phyloP scores from a whole-genome alignment of 2,888 invertebrate genomes.

The Caenorhabditis imperialis region DNA sequence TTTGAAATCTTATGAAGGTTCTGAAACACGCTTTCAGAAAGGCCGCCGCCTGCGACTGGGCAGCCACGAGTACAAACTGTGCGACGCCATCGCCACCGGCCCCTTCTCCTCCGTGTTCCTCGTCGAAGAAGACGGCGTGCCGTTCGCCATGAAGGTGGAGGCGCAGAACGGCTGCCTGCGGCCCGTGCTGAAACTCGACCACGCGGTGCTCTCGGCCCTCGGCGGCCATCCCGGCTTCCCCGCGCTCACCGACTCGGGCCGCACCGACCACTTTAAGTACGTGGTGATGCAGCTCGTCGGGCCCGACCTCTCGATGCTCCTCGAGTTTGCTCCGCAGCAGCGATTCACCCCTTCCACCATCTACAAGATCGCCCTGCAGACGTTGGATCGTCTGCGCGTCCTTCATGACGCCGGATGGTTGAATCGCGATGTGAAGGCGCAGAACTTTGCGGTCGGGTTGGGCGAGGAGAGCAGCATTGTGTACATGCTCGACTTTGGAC shows the following conservation, averaged over 20 bases:
- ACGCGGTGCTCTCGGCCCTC: constrained; percentile 35
- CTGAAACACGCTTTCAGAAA: constrained; percentile 10
- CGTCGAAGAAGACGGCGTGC: constrained; percentile 44
- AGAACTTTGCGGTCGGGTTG: constrained; percentile 71
- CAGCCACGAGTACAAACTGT: constrained; percentile 33
- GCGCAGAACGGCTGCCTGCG: constrained; percentile 32
- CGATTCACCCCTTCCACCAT: constrained; percentile 65
- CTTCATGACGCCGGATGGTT: constrained; percentile 68
- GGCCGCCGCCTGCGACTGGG: constrained; percentile 13
- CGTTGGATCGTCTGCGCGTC: constrained; percentile 64
- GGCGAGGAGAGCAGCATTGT: constrained; percentile 60
- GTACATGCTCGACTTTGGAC: constrained; percentile 73
- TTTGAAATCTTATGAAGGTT: no score
- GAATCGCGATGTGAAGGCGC: constrained; percentile 69
- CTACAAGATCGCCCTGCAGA: constrained; percentile 63
- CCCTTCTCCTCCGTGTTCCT: constrained; percentile 53
- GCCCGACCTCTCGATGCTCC: constrained; percentile 47
- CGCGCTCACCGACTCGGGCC: constrained; percentile 53
- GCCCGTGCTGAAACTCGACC: constrained; percentile 35
- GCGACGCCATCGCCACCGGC: constrained; percentile 37
- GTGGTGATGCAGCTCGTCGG: constrained; percentile 68
- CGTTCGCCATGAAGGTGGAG: constrained; percentile 39
- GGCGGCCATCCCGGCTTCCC: constrained; percentile 43
- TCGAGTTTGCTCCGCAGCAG: constrained; percentile 33
- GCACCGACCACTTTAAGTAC: constrained; percentile 64